Base-by-base conservation (phyloP, 2,888 invertebrate genomes). In the Drosophila histrio region DNA sequence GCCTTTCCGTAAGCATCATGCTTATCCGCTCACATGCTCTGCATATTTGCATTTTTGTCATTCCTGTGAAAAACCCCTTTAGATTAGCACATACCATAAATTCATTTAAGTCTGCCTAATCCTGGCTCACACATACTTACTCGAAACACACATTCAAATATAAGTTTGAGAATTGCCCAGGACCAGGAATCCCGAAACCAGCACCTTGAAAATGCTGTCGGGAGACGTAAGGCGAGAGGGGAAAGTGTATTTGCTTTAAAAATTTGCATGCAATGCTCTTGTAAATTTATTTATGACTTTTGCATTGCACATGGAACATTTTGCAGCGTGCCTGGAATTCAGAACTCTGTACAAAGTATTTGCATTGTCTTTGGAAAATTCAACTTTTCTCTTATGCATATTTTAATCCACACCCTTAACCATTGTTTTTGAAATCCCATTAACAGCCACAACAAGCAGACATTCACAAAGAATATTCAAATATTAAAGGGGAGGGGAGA, bases 221-320 rank as follows among this genome's bases (percentile, higher is more conserved):
- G 26, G 26, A 28, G 38, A 34, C 11, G 28, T 22, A n/a, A 15
- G 21, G 41, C 30, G n/a, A 8, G 30, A 3, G 36, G 15, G 17
- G n/a, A 7, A 13, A 24, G 28, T 36, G 41, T 63, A 41, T 65
- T 65, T 64, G 63, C 64, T 62, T 62, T 57, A 54, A 30, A 63
- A 78, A 75, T 38, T 78, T 72, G 79, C 85, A 84, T 78, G 69
- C 69, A 57, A 78, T 70, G 75, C 61, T 75, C 67, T 68, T 72
- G 79, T 73, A 82, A 84, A 84, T 82, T 81, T 85, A 82, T 82
- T 82, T 82, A 82, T 78, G 81, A 72, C 78, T 67, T 68, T 66
- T 64, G 49, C 60, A 76, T 77, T 56, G 64, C 60, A 44, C 60
- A 44, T 50, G 46, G 46, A 58, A 49, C 60, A 50, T 36, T 65